Percentiles rank a stretch among this genome's conserved stretches.
phyloP scores from a whole-genome alignment of 2,797 vertebrate species.

The Manis javanica region DNA sequence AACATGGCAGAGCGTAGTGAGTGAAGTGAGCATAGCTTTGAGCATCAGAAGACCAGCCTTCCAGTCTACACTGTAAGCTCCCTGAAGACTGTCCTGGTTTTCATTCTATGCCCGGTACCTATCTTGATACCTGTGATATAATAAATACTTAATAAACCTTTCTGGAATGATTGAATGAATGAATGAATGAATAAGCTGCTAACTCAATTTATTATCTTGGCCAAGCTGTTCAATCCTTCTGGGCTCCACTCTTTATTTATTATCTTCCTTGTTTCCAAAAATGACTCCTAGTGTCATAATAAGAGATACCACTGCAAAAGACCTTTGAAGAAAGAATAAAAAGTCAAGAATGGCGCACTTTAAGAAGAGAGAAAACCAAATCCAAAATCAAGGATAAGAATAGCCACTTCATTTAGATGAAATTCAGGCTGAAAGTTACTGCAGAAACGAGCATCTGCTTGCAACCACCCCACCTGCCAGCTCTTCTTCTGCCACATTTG shows the following conservation, averaged over 20 bases:
- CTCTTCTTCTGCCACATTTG: conserved; percentile 48
- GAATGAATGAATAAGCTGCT: neutral
- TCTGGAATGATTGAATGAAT: neutral
- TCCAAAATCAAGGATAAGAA: neutral
- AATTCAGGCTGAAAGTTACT: conserved; percentile 13
- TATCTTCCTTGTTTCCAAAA: neutral
- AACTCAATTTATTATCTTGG: neutral
- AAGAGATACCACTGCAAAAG: neutral
- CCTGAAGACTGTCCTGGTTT: neutral
- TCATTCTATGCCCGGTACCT: neutral
- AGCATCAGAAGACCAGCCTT: neutral
- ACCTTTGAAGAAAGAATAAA: neutral
- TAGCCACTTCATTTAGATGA: neutral
- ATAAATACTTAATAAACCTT: neutral
- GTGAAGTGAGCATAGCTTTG: neutral
- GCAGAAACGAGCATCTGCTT: conserved; percentile 47
- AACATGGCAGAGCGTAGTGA: neutral
- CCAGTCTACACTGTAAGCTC: neutral
- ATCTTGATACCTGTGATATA: neutral
- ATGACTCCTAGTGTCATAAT: neutral
- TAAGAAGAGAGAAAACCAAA: neutral
- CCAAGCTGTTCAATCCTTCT: neutral
- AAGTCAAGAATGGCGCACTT: neutral
- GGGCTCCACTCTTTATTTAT: neutral
- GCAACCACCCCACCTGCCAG: conserved; percentile 24